A percentile compares a stretch with the other conserved stretches of the same genome.
These are phyloP conservation scores for Homalodisca vitripennis DNA, from an alignment of 1,140 invertebrate genomes.

Conservation along the genomic window DNA sequence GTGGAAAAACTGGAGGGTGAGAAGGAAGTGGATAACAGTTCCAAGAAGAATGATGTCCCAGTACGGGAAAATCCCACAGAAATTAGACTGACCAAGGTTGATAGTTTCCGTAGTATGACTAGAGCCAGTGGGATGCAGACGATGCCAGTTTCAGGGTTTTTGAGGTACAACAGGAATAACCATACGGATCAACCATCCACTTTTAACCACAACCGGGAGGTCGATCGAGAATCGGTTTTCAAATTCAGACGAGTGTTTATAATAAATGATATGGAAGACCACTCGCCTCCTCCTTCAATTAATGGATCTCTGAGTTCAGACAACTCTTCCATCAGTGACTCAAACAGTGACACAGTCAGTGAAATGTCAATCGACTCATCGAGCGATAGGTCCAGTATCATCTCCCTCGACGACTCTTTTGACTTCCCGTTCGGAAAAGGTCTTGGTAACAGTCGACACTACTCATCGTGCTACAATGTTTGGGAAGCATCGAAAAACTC, in stretches of 20 bases:
- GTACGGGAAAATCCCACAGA: slow-evolving; percentile 1
- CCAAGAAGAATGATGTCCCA: neutral
- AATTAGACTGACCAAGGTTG: slow-evolving; percentile 10
- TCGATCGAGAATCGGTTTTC: slow-evolving; percentile 45
- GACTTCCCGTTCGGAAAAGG: slow-evolving; percentile 48
- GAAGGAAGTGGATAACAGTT: slow-evolving; percentile 6
- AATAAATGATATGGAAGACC: slow-evolving; percentile 46
- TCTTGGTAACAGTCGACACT: slow-evolving; percentile 35
- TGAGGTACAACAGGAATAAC: slow-evolving; percentile 24
- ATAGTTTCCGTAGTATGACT: slow-evolving; percentile 41
- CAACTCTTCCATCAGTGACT: slow-evolving; percentile 52
- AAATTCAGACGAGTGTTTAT: slow-evolving; percentile 55
- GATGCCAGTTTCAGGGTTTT: slow-evolving; percentile 49
- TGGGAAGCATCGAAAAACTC: slow-evolving; percentile 43
- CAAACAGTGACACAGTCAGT: slow-evolving; percentile 55
- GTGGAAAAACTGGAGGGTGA: slow-evolving; percentile 47
- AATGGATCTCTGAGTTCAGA: slow-evolving; percentile 39
- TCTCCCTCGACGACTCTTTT: slow-evolving; percentile 55
- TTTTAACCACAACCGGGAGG: slow-evolving; percentile 22
- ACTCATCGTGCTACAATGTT: slow-evolving; percentile 42
- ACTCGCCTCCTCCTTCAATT: slow-evolving; percentile 35
- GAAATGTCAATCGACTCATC: slow-evolving; percentile 59
- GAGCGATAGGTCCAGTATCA: slow-evolving; percentile 56
- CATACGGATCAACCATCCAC: neutral
- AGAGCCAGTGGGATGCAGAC: slow-evolving; percentile 51